Percentiles rank a stretch among this genome's conserved stretches.
These are phyloP conservation scores for Tenodera sinensis DNA, from an alignment of 2,888 invertebrate genomes.

Conservation along the genomic window DNA sequence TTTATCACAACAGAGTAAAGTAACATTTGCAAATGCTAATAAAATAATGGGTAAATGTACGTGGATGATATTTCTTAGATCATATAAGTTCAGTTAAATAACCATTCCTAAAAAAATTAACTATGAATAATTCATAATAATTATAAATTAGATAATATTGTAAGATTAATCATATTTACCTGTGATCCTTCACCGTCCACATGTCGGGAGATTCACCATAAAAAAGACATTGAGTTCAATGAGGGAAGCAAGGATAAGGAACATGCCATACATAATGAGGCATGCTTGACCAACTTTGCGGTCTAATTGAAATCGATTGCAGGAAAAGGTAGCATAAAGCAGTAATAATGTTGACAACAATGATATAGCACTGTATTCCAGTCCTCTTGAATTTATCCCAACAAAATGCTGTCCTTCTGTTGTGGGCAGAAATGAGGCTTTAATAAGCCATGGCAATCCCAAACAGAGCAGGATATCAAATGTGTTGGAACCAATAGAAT, in stretches of 20 bases:
- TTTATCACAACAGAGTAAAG: too few relatives aligned
- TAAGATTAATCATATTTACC: not conserved
- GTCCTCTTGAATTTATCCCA: constrained; percentile 84
- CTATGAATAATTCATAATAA: too few relatives aligned
- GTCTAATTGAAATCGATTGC: constrained; percentile 84
- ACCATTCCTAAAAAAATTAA: too few relatives aligned
- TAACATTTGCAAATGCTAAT: too few relatives aligned
- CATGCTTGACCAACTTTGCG: constrained; percentile 81
- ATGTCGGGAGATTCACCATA: constrained; percentile 83
- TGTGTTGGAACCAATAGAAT: constrained; percentile 86
- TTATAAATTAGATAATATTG: too few relatives aligned
- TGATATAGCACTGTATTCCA: constrained; percentile 88
- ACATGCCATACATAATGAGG: constrained; percentile 81
- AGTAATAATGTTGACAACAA: constrained; percentile 80
- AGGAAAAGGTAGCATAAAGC: constrained; percentile 77
- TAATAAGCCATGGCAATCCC: constrained; percentile 85
- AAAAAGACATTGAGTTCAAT: constrained; percentile 93
- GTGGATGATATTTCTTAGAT: too few relatives aligned
- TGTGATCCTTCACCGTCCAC: constrained; percentile 44
- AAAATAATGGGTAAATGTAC: too few relatives aligned
- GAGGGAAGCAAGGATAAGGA: constrained; percentile 81
- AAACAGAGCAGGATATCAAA: constrained; percentile 85
- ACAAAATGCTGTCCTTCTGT: constrained; percentile 76
- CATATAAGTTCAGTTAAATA: too few relatives aligned
- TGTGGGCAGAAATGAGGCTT: constrained; percentile 77